Percentiles rank a stretch among this genome's conserved stretches.
Conservation (phyloP, 2,888 invertebrate species). For the Leptinotarsa tumamoca region DNA sequence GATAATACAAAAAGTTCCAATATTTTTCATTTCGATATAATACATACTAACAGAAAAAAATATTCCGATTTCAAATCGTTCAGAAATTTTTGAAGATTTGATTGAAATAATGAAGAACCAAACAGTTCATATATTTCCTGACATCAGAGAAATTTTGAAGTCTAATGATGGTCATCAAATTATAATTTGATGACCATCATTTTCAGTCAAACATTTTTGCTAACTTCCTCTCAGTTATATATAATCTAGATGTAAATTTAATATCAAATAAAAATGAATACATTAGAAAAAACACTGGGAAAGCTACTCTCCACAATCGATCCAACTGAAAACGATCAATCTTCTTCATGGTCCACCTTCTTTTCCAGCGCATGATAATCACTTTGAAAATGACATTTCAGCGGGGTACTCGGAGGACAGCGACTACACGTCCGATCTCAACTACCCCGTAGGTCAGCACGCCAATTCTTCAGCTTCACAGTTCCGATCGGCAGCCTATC, state of each 20-base stretch:
- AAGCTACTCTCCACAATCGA: background rate
- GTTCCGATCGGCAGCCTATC: slow-evolving; percentile 82
- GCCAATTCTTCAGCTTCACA: slow-evolving; percentile 94
- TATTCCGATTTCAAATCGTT: no score
- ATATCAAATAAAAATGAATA: background rate
- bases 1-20: no score
- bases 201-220: no score
- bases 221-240: background rate
- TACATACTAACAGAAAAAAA: no score
- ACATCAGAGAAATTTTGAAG: no score
- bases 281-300: background rate
- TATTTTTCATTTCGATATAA: no score
- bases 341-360: slow-evolving; percentile 36
- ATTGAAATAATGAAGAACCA: no score
- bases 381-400: slow-evolving; percentile 70
- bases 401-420: slow-evolving; percentile 97
- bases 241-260: background rate
- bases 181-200: no score
- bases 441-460: slow-evolving; percentile 89
- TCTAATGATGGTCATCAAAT: no score
- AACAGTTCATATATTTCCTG: no score
- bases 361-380: slow-evolving; percentile 65
- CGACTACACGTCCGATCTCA: slow-evolving; percentile 96
- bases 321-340: slow-evolving; percentile 17
- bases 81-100: no score